These are phyloP conservation scores for Coleophora deauratella DNA, from an alignment of 2,888 invertebrate species.

Conservation along the genomic window DNA sequence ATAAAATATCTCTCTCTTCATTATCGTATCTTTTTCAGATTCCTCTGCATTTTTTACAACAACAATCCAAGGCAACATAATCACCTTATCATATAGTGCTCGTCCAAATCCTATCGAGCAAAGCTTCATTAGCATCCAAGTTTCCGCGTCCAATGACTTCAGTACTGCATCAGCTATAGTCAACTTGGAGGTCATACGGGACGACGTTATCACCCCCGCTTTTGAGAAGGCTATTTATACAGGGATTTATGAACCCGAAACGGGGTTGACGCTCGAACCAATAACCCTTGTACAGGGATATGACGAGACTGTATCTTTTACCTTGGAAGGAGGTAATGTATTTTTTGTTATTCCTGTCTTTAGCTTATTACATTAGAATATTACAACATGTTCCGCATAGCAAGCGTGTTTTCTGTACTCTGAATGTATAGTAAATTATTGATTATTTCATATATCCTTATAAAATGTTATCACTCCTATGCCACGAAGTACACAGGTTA, in stretches of 20 bases:
- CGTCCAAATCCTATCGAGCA: slow-evolving; percentile 11
- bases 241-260: slow-evolving; percentile 31
- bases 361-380: too few relatives aligned
- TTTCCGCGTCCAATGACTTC: slow-evolving; percentile 29
- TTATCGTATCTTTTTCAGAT: slow-evolving; percentile 29
- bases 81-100: slow-evolving; percentile 34
- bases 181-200: slow-evolving; percentile 44
- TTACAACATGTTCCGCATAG: too few relatives aligned
- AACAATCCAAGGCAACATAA: slow-evolving; percentile 22
- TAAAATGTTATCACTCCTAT: too few relatives aligned
- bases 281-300: slow-evolving; percentile 42
- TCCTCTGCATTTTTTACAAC: slow-evolving; percentile 29
- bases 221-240: slow-evolving; percentile 39
- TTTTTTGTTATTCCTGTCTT: slow-evolving; percentile 2
- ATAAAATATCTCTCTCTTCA: too few relatives aligned
- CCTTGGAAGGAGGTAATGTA: slow-evolving; percentile 40
- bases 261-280: slow-evolving; percentile 31
- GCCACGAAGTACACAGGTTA: too few relatives aligned
- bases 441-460: too few relatives aligned
- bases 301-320: slow-evolving; percentile 35
- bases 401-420: too few relatives aligned
- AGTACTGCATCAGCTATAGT: slow-evolving; percentile 33
- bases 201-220: slow-evolving; percentile 42
- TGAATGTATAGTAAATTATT: too few relatives aligned
- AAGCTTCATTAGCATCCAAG: slow-evolving; percentile 34